These are phyloP conservation scores for Sandelia bainsii DNA, from an alignment of 2,797 vertebrate species.

Conservation along the genomic window DNA sequence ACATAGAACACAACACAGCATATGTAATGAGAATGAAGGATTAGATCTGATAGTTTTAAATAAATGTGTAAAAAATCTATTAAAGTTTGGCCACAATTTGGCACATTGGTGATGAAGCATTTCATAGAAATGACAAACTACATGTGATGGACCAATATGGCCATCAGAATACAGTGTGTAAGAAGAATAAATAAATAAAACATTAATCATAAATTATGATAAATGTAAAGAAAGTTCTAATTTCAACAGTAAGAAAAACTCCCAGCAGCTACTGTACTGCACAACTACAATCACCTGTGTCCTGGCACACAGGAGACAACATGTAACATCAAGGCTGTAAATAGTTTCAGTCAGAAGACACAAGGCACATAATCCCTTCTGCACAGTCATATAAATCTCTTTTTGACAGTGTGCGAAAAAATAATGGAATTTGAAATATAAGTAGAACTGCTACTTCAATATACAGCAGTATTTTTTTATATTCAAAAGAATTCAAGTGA, in stretches of 20 bases:
- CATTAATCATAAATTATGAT: conserved; percentile 66
- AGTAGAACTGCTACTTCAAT: conserved; percentile 12
- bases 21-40: conserved; percentile 6
- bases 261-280: conserved; percentile 46
- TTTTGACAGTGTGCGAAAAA: not conserved
- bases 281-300: conserved; percentile 22
- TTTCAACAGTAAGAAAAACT: conserved; percentile 20
- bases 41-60: conserved; percentile 55
- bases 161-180: conserved; percentile 83
- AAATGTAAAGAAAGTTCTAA: conserved; percentile 25
- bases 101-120: conserved; percentile 85
- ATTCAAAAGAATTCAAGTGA: not conserved
- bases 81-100: conserved; percentile 86
- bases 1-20: not conserved
- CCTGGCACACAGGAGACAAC: conserved; percentile 23
- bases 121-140: conserved; percentile 92
- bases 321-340: conserved; percentile 32
- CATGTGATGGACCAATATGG: conserved; percentile 92
- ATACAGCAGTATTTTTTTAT: conserved; percentile 8
- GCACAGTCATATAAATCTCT: not conserved
- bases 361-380: conserved; percentile 26
- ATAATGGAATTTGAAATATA: conserved; percentile 19
- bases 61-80: conserved; percentile 79
- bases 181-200: conserved; percentile 88
- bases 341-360: conserved; percentile 49